Percentiles rank a stretch among this genome's conserved stretches.
These are phyloP conservation scores for Pterocles burchelli DNA, from an alignment of 2,113 vertebrate species.

Conservation along the genomic window DNA sequence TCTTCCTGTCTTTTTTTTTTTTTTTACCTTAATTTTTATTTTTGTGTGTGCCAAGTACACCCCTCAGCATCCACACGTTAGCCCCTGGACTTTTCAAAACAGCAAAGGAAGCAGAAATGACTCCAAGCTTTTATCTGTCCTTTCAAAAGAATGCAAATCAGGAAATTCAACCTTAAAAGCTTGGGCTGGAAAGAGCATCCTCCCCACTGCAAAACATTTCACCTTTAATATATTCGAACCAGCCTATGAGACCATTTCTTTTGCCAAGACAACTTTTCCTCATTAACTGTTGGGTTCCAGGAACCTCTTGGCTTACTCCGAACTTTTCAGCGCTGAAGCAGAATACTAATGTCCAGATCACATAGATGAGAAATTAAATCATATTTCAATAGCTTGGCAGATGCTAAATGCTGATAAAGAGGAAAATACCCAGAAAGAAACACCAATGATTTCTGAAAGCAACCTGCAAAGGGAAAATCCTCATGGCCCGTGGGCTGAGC, in stretches of 20 bases:
- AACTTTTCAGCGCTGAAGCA: constrained; percentile 12
- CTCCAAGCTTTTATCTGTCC: constrained; percentile 47
- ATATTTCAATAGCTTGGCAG: constrained; percentile 15
- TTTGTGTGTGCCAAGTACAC: background rate
- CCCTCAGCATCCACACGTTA: background rate
- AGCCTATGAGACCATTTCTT: constrained; percentile 8
- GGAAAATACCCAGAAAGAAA: background rate
- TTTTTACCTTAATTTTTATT: background rate
- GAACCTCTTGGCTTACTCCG: constrained; percentile 55
- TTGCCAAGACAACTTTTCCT: constrained; percentile 64
- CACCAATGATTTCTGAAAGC: background rate
- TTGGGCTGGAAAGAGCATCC: constrained; percentile 12
- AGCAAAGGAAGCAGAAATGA: constrained; percentile 42
- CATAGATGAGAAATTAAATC: constrained; percentile 9
- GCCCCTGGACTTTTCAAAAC: constrained; percentile 31
- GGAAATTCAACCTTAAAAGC: constrained; percentile 64
- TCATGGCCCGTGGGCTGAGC: background rate
- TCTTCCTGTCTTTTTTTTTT: background rate
- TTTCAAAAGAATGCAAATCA: constrained; percentile 65
- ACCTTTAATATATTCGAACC: constrained; percentile 60
- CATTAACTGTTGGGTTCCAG: constrained; percentile 66
- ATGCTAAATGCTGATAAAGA: background rate
- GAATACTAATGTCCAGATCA: constrained; percentile 36
- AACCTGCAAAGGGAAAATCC: background rate
- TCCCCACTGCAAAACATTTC: constrained; percentile 55